phyloP scores from a whole-genome alignment of 2,888 invertebrate species.

The Auanema freiburgensis region DNA sequence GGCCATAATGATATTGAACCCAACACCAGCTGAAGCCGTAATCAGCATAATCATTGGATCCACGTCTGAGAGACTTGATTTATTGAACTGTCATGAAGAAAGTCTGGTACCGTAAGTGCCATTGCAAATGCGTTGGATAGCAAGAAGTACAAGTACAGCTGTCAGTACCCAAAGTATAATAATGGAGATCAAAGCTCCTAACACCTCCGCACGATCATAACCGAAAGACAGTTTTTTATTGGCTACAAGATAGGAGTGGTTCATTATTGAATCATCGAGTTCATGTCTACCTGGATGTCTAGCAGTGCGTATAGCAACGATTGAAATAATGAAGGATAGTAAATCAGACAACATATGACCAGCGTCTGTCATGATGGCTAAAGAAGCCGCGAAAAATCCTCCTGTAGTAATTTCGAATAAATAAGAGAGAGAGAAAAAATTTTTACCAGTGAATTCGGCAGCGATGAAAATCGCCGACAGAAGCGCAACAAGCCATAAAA shows the following conservation, averaged over 20 bases:
- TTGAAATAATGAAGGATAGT: constrained; percentile 93
- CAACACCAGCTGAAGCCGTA: constrained; percentile 86
- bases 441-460: constrained; percentile 33
- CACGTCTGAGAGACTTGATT: constrained; percentile 66
- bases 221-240: constrained; percentile 84
- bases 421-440: not conserved
- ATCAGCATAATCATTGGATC: constrained; percentile 81
- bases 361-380: constrained; percentile 83
- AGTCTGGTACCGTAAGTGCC: constrained; percentile 67
- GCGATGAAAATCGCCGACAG: constrained; percentile 52
- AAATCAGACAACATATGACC: constrained; percentile 95
- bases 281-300: constrained; percentile 71
- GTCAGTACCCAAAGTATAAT: constrained; percentile 96
- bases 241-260: constrained; percentile 66
- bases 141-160: constrained; percentile 88
- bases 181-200: constrained; percentile 73
- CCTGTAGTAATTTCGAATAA: constrained; percentile 25
- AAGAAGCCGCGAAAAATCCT: constrained; percentile 72
- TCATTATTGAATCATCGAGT: not conserved
- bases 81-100: constrained; percentile 4
- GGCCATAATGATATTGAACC: constrained; percentile 77
- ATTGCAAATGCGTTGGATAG: constrained; percentile 81
- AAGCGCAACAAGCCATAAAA: constrained; percentile 47
- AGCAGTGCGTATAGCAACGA: constrained; percentile 86
- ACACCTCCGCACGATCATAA: constrained; percentile 80